A percentile compares a stretch with the other conserved stretches of the same genome.
These are phyloP conservation scores for Junonia oenone DNA, from an alignment of 2,888 invertebrate genomes.

Conservation along the genomic window DNA sequence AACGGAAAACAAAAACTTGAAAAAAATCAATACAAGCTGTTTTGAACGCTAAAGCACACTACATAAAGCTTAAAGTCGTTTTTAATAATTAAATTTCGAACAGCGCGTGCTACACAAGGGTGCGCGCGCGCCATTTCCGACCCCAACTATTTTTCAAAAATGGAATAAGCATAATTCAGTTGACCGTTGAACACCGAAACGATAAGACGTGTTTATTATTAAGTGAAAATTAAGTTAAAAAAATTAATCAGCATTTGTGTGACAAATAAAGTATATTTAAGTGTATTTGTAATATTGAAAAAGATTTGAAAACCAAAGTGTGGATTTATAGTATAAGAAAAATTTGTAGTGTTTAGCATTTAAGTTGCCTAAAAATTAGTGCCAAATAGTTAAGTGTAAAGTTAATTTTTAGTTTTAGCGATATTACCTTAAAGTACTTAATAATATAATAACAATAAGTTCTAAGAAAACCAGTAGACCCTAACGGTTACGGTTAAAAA, in stretches of 20 bases:
- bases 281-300: background rate
- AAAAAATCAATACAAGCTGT: constrained; percentile 4
- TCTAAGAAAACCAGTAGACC: constrained; percentile 31
- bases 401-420: background rate
- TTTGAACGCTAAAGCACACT: background rate
- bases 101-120: constrained; percentile 69
- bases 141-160: constrained; percentile 51
- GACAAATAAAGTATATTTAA: background rate
- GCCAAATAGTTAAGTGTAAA: too few relatives aligned
- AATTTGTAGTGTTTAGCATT: background rate
- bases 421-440: background rate
- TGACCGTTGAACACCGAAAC: constrained; percentile 55
- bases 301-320: background rate
- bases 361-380: too few relatives aligned
- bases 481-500: constrained; percentile 46
- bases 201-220: constrained; percentile 34
- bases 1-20: background rate
- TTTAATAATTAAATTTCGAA: constrained; percentile 30
- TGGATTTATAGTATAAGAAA: background rate
- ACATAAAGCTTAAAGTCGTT: constrained; percentile 23
- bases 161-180: constrained; percentile 47
- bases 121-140: constrained; percentile 69
- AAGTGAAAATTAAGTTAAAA: too few relatives aligned
- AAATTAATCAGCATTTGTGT: background rate
- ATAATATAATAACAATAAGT: constrained; percentile 6